Conservation (phyloP, 2,888 invertebrate genomes). For the Oeneis ivallda region DNA sequence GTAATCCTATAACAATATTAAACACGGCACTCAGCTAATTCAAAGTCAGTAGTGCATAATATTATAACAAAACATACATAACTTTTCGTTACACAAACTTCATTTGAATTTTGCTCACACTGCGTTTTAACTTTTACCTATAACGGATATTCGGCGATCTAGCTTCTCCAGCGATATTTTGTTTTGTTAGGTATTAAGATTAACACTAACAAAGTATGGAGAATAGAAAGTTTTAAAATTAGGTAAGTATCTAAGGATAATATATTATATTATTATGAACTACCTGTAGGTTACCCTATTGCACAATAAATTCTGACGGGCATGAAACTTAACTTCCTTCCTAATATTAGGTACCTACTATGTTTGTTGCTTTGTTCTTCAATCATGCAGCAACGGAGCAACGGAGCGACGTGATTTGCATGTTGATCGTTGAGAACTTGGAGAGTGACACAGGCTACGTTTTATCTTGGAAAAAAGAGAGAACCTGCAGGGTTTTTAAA, state of each 20-base stretch:
- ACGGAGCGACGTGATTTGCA: no score
- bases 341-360: no score
- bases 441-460: no score
- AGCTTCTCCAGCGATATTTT: neutral
- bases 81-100: conserved; percentile 8
- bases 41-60: neutral
- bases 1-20: neutral
- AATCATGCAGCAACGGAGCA: no score
- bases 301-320: no score
- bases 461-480: no score
- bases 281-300: no score
- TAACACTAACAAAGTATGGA: neutral
- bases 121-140: neutral
- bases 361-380: no score
- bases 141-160: neutral
- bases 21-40: neutral
- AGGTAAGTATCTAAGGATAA: neutral
- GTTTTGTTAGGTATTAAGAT: conserved; percentile 10
- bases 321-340: no score
- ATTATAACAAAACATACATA: conserved; percentile 2
- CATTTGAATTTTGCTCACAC: conserved; percentile 4
- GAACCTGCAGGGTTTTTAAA: no score
- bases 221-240: neutral
- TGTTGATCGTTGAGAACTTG: no score
- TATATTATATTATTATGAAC: no score